Percentiles rank a stretch among this genome's conserved stretches.
Conservation (phyloP, 2,888 invertebrate species). For the Colostygia pectinataria region DNA sequence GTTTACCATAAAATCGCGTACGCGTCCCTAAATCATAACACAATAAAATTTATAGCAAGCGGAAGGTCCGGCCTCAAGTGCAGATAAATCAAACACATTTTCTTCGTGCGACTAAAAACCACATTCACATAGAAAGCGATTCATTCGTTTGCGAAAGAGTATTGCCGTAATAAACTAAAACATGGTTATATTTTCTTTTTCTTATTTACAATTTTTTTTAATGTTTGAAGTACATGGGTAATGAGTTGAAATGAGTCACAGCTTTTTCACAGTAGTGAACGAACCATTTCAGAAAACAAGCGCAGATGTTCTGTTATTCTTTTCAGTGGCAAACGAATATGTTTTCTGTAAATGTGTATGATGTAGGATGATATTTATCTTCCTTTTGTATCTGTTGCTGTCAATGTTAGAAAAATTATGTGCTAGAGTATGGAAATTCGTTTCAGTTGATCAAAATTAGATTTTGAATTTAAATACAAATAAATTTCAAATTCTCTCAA, state of each 20-base stretch:
- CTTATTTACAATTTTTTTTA: no score
- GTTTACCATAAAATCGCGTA: slow-evolving; percentile 81
- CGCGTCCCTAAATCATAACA: slow-evolving; percentile 79
- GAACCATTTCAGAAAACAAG: no score
- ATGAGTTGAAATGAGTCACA: no score
- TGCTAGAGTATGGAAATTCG: neutral
- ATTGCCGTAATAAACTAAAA: no score
- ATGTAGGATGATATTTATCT: slow-evolving; percentile 60
- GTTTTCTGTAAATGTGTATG: slow-evolving; percentile 71
- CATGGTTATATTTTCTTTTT: no score
- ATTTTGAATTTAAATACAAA: no score
- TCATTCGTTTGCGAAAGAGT: no score
- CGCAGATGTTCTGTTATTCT: no score
- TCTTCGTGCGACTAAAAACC: slow-evolving; percentile 71
- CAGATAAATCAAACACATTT: slow-evolving; percentile 81
- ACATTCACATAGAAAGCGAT: slow-evolving; percentile 1
- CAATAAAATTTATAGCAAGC: slow-evolving; percentile 81
- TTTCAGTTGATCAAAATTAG: no score
- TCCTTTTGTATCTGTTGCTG: slow-evolving; percentile 39
- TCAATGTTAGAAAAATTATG: neutral
- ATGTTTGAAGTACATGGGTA: no score
- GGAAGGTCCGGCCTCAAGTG: slow-evolving; percentile 81
- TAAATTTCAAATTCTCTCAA: no score
- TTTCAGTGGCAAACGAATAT: slow-evolving; percentile 50
- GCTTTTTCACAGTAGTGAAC: no score